phyloP scores from a whole-genome alignment of 1,140 invertebrate genomes.

The Bombyx mandarina region DNA sequence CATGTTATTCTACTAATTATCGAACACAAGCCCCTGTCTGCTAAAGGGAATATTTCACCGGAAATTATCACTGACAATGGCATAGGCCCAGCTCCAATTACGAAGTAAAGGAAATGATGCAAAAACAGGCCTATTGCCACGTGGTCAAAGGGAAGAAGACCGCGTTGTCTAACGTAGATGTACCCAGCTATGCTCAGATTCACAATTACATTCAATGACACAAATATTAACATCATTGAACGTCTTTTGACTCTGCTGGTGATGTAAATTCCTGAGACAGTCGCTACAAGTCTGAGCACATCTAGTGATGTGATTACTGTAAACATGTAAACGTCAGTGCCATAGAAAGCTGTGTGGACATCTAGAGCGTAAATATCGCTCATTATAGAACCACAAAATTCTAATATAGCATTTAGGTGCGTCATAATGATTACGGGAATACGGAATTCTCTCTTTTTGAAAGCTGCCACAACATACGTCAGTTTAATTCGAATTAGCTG shows the following conservation, averaged over 20 bases:
- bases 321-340: slow-evolving; percentile 19
- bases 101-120: slow-evolving; percentile 33
- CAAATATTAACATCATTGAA: slow-evolving; percentile 26
- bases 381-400: slow-evolving; percentile 32
- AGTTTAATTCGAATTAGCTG: slow-evolving; percentile 21
- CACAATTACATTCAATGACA: slow-evolving; percentile 23
- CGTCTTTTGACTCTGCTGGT: slow-evolving; percentile 33
- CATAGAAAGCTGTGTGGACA: slow-evolving; percentile 25
- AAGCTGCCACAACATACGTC: slow-evolving; percentile 20
- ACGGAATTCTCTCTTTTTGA: slow-evolving; percentile 18
- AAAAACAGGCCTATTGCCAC: slow-evolving; percentile 23
- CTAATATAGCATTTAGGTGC: slow-evolving; percentile 27
- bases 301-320: slow-evolving; percentile 28
- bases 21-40: slow-evolving; percentile 35
- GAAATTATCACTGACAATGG: slow-evolving; percentile 35
- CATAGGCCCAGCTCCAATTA: slow-evolving; percentile 32
- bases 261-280: slow-evolving; percentile 24
- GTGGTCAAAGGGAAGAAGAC: slow-evolving; percentile 22
- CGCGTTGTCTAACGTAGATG: slow-evolving; percentile 18
- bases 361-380: slow-evolving; percentile 29
- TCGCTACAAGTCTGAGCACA: slow-evolving; percentile 33
- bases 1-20: slow-evolving; percentile 33
- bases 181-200: slow-evolving; percentile 24
- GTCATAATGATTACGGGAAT: slow-evolving; percentile 39
- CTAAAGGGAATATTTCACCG: slow-evolving; percentile 37